Evolutionary conservation across 2,797 vertebrate species (phyloP), one percentile per base, ranked within the genome.

Genomic region (Parotocinclus haroldoi): DNA sequence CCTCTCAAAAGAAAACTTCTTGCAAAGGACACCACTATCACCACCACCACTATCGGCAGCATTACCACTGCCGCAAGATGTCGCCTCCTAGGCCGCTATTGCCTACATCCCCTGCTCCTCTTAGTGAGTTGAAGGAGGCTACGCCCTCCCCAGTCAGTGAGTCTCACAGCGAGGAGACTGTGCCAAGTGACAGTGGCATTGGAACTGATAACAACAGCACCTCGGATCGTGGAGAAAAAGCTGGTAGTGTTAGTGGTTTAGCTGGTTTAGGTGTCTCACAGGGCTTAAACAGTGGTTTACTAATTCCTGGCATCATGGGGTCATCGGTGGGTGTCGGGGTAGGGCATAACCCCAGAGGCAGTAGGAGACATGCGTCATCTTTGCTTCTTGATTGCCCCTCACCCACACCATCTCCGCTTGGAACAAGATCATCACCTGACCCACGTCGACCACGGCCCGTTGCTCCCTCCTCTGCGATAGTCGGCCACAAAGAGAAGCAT

Each of bases 141-240:
- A 99, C 96, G 3, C 95, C 96, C 0, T 99, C 96, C 2, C 96
- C 96, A 0, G 93, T 97, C 1, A 98, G 96, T 48, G 96, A 99
- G 78, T 98, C 96, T 12, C 96, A 98, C 80, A 98, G 96, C 13
- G 96, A 98, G 8, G 96, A 99, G 87, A 98, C 96, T 0, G 90
- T 98, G 40, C 96, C 96, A 65, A 98, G 96, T 17, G 96, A 99
- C 84, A 98, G 96, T 13, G 96, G 96, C 9, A 99, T 99, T 4
- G 96, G 96, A 62, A 99, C 96, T 0, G 96, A 99, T 79, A 99
- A 99, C 69, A 99, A 99, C 86, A 99, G 96, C 81, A 99, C 96
- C 1, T 99, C 96, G 0, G 96, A 99, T 78, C 89, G 96, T 0
- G 96, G 95, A 0, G 96, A 99, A 87, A 98, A 99, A 79, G 91